Evolutionary conservation across 2,888 invertebrate genomes (phyloP).

Genomic region (Drymonia ruficornis): DNA sequence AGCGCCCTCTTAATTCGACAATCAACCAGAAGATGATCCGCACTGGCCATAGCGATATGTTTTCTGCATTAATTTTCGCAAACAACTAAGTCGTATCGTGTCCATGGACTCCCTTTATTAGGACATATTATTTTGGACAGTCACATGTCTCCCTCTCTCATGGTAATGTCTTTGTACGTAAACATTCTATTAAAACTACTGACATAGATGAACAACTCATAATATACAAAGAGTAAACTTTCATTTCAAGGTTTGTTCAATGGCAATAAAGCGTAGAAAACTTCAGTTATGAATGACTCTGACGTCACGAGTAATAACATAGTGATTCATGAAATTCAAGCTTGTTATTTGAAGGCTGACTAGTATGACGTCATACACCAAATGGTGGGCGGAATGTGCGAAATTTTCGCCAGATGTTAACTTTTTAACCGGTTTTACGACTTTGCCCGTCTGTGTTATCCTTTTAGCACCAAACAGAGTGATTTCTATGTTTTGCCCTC

Average conservation of each 20-base stretch:
- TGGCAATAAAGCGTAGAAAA: conserved; percentile 17
- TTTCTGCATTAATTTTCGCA: no score
- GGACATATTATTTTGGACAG: no score
- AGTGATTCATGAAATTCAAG: conserved; percentile 7
- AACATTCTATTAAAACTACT: conserved; percentile 3
- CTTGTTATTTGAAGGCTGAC: background rate
- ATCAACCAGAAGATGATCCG: no score
- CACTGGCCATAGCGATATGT: no score
- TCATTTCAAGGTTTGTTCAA: conserved; percentile 21
- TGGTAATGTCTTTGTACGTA: no score
- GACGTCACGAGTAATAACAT: conserved; percentile 2
- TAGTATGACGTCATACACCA: background rate
- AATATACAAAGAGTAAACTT: conserved; percentile 7
- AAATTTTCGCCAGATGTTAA: background rate
- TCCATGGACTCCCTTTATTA: no score
- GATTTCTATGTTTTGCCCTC: no score
- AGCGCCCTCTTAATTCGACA: no score
- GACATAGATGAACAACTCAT: conserved; percentile 4
- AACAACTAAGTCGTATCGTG: no score
- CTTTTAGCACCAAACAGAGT: no score
- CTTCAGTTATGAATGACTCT: conserved; percentile 11
- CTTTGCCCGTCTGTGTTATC: no score
- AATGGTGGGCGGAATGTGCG: background rate
- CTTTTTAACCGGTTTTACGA: background rate
- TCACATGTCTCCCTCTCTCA: no score